Percentiles rank a stretch among this genome's conserved stretches.
Evolutionary conservation across 2,113 vertebrate genomes (phyloP).

Genomic region (Actinemys pallida): DNA sequence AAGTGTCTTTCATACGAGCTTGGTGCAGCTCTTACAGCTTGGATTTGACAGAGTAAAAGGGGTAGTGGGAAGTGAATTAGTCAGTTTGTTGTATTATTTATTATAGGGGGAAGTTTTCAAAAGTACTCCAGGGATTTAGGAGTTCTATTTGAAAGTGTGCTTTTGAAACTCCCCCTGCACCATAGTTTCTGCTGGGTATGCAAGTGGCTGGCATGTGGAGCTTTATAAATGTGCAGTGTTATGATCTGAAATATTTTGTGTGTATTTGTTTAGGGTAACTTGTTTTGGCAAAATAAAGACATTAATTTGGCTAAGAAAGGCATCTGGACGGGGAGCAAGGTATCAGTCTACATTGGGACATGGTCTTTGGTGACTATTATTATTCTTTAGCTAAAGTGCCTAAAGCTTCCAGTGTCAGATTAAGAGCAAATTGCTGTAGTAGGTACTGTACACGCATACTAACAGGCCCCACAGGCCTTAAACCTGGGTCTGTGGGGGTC

Average conservation of each 20-base stretch:
- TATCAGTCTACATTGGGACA: not conserved
- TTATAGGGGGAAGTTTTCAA: not conserved
- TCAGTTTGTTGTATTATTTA: not conserved
- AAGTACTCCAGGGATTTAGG: not conserved
- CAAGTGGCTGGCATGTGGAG: not conserved
- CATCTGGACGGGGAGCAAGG: not conserved
- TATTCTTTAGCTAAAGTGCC: not conserved
- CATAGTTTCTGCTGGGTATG: rapidly evolving
- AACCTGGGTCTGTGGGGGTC: not conserved
- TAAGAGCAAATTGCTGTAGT: not conserved
- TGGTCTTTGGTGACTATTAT: not conserved
- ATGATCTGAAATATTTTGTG: not conserved
- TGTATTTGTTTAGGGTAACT: not conserved
- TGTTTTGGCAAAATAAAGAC: not conserved
- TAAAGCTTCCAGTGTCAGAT: not conserved
- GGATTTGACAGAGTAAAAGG: not conserved
- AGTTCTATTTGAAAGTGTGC: not conserved
- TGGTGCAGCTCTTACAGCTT: not conserved
- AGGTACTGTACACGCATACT: not conserved
- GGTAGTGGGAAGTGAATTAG: not conserved
- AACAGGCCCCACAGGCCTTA: not conserved
- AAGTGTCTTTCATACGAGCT: not conserved
- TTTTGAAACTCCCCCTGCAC: rapidly evolving
- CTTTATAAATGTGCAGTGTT: not conserved
- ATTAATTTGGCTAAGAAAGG: conserved; percentile 5